phyloP scores from a whole-genome alignment of 2,113 vertebrate genomes.

The Pogona vitticeps region DNA sequence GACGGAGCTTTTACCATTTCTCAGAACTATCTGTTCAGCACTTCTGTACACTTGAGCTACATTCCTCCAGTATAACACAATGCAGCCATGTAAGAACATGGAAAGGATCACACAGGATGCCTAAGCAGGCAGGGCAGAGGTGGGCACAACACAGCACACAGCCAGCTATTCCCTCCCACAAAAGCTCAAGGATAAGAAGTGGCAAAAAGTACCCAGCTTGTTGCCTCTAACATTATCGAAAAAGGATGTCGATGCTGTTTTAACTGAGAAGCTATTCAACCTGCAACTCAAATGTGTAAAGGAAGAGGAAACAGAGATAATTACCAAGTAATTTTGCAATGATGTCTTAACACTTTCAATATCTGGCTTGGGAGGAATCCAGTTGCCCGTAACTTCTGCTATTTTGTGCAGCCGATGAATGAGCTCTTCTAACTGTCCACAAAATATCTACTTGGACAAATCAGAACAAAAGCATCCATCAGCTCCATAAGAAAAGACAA shows the following conservation, averaged over 20 bases:
- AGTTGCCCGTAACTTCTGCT: constrained; percentile 71
- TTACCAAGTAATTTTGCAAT: constrained; percentile 85
- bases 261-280: neutral
- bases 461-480: neutral
- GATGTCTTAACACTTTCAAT: constrained; percentile 75
- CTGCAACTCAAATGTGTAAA: neutral
- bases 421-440: constrained; percentile 86
- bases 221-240: neutral
- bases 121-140: neutral
- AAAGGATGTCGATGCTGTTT: neutral
- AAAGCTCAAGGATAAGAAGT: neutral
- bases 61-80: neutral
- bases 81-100: neutral
- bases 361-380: constrained; percentile 67
- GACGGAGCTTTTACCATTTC: neutral
- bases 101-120: neutral
- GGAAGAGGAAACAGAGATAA: constrained; percentile 4
- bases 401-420: constrained; percentile 83
- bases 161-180: neutral
- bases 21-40: neutral
- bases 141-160: neutral
- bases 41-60: neutral
- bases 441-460: constrained; percentile 82
- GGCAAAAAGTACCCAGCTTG: neutral
- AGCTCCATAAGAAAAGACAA: rapidly evolving